Base-by-base conservation (phyloP, 2,113 vertebrate genomes). In the Corythoichthys haematopterus region DNA sequence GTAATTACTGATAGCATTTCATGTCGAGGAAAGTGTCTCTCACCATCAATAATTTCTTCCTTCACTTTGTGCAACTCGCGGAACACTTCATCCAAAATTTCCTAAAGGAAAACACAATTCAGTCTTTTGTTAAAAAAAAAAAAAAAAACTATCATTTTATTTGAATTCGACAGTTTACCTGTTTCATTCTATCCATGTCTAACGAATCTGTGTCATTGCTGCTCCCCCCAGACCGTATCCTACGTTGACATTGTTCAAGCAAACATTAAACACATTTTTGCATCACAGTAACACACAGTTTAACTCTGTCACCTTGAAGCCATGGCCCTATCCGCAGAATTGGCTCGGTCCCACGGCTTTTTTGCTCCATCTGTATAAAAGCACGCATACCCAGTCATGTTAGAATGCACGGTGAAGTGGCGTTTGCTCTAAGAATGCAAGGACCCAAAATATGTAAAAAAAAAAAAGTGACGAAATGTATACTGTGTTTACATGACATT, bases 1-100 rank as follows among this genome's bases (percentile, higher is more conserved):
- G 11, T 10, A 46, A 46, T 10, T 46, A 33, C 12, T 28, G 8
- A 55, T 55, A 28, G 52, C 20, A 3, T 63, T 36, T 38, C 28
- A 40, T 4, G 11, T 37, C 13, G 12, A 0, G 14, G 46, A 7
- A 50, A 64, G 64, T 59, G 12, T 3, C 56, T 82, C 95, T 79
- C 93, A 98, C 97, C 97, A 72, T 96, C 94, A 67, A 99, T 97
- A 90, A 99, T 99, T 90, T 98, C 96, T 76, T 97, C 95, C 91
- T 98, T 99, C 87, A 97, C 97, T 87, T 96, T 98, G 93, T 98
- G 97, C 76, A 99, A 92, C 88, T 98, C 97, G 73, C 95, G 94
- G 83, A 98, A 95, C 82, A 98, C 96, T 89, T 99, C 97, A 72
- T 99, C 97, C 88, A 99, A 91, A 87, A 99, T 99, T 93, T 99